Evolutionary conservation across 1,140 invertebrate genomes (phyloP), one percentile per base, ranked within the genome.

Genomic region (Bicyclus anynana): DNA sequence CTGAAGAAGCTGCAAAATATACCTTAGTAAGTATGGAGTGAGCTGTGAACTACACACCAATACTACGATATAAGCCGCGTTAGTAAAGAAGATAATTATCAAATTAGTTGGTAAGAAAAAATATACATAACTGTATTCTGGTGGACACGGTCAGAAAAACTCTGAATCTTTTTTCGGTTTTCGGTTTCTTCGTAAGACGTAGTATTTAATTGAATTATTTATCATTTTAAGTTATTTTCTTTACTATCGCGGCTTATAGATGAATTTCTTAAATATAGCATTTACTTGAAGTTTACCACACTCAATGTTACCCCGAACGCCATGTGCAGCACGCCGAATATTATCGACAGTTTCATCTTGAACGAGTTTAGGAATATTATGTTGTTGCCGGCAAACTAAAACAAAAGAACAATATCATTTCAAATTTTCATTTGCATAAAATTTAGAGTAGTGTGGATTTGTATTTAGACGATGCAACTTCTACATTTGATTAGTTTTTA

Each of bases 341-440:
- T 96, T 59, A 98, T 95, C 0, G 97, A 98, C 23, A 97, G 87
- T 82, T 99, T 99, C 97, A 99, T 99, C 89, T 99, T 99, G 87
- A 95, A 96, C 0, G 96, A 97, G 84, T 99, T 98, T 5, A 96
- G 89, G 80, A 97, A 98, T 53, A 95, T 93, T 67, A 99, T 97
- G 89, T 97, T 98, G 89, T 98, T 98, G 48, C 91, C 84, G 1
- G 96, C 91, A 29, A 97, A 75, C 91, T 93, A 90, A 80, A 94
- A 90, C 59, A 72, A 65, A 46, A 56, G n/a, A 20, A 38, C n/a
- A n/a, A n/a, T n/a, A n/a, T n/a, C n/a, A n/a, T n/a, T n/a, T n/a
- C n/a, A n/a, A n/a, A n/a, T n/a, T n/a, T n/a, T n/a, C n/a, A n/a
- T n/a, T n/a, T n/a, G n/a, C n/a, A n/a, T n/a, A n/a, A n/a, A n/a